Percentiles rank a stretch among this genome's conserved stretches.
Evolutionary conservation across 2,797 vertebrate species (phyloP).

Genomic region (Pantherophis vulpinus): DNA sequence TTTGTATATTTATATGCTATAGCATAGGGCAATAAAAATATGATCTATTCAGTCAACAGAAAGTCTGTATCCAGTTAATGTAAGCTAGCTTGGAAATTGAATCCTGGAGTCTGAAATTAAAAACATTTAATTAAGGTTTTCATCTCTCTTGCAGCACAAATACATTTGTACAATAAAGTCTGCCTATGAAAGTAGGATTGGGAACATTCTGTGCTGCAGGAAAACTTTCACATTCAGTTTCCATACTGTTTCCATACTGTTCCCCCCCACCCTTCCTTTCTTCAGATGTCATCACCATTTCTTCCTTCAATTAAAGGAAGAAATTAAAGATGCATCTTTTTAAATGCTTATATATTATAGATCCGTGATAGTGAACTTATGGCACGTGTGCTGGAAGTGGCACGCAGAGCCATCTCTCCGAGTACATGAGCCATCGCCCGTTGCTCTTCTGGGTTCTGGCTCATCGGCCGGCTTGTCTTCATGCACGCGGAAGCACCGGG

Average conservation of each 20-base stretch:
- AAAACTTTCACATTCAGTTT: background rate
- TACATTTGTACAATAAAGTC: background rate
- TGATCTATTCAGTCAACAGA: background rate
- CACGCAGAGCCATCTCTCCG: no score
- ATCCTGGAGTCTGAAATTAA: background rate
- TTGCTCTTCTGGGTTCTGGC: no score
- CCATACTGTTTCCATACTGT: background rate
- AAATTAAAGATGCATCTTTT: background rate
- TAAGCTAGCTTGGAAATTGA: background rate
- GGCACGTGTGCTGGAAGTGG: no score
- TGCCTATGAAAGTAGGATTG: background rate
- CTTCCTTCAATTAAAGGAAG: background rate
- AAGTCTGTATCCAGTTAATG: background rate
- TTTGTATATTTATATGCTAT: no score
- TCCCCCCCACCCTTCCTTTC: background rate
- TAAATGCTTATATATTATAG: background rate
- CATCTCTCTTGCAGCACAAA: background rate
- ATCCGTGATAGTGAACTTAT: no score
- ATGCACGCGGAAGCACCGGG: rapidly evolving
- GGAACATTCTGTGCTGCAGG: no score
- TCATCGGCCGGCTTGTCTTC: no score
- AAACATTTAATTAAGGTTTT: background rate
- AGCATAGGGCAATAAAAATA: background rate
- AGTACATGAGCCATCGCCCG: no score
- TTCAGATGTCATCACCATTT: background rate